phyloP scores from a whole-genome alignment of 2,797 vertebrate genomes.

The Poecilia wingei region DNA sequence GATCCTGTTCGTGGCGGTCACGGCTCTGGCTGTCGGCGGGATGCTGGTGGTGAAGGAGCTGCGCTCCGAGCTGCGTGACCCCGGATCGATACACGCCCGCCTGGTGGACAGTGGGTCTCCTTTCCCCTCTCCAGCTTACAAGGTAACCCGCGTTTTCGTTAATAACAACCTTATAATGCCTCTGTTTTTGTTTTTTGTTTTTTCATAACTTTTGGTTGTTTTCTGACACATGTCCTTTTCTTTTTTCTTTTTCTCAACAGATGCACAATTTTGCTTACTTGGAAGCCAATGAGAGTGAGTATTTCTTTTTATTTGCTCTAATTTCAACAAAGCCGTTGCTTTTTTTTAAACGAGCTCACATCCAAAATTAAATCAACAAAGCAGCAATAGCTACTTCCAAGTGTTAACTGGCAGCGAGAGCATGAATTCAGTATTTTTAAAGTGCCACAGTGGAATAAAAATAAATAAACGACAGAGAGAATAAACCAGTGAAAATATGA shows the following conservation, averaged over 20 bases:
- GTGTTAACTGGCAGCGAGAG: neutral
- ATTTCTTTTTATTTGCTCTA: neutral
- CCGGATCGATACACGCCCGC: fast-evolving
- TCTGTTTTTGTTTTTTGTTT: fast-evolving
- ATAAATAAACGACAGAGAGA: neutral
- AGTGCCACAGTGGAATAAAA: neutral
- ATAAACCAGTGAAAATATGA: neutral
- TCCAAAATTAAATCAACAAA: neutral
- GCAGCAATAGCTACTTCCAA: neutral
- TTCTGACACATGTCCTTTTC: neutral
- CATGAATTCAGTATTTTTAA: neutral
- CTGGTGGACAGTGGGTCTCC: fast-evolving
- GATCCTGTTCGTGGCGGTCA: slow-evolving; percentile 56
- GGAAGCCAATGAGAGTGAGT: slow-evolving; percentile 49
- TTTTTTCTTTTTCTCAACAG: slow-evolving; percentile 41
- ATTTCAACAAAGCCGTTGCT: neutral
- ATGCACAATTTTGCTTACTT: slow-evolving; percentile 59
- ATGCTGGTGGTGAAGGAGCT: slow-evolving; percentile 16
- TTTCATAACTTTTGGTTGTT: neutral
- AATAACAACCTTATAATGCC: no score
- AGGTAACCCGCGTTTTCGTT: slow-evolving; percentile 43
- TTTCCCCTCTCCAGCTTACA: neutral
- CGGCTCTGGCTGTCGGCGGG: slow-evolving; percentile 34
- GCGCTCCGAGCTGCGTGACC: neutral
- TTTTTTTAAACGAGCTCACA: neutral